phyloP scores from a whole-genome alignment of 2,113 vertebrate genomes.

The Suricata suricatta region DNA sequence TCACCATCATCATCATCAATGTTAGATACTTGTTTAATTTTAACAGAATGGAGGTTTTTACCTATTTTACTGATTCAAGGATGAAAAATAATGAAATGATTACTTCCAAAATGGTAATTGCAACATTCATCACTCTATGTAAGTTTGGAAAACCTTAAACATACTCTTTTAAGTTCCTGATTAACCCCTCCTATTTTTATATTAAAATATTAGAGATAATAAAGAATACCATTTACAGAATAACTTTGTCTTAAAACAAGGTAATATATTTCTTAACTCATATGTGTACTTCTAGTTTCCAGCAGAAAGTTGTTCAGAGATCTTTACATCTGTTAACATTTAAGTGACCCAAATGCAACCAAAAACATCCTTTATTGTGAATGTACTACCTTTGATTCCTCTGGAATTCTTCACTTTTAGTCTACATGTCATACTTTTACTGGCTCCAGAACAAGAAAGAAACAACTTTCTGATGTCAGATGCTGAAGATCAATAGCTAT shows the following conservation, averaged over 20 bases:
- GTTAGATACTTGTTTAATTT: background rate
- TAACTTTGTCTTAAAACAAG: slow-evolving; percentile 61
- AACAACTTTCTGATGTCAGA: slow-evolving; percentile 80
- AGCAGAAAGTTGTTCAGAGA: slow-evolving; percentile 63
- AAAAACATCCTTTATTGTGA: background rate
- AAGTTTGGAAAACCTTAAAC: background rate
- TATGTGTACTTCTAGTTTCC: slow-evolving; percentile 59
- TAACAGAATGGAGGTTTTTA: background rate
- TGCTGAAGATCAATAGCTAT: slow-evolving; percentile 88
- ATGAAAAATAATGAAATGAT: background rate
- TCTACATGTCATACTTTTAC: slow-evolving; percentile 68
- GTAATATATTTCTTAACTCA: background rate
- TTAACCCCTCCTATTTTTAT: background rate
- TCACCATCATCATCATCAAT: background rate
- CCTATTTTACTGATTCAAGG: background rate
- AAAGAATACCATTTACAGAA: slow-evolving; percentile 30
- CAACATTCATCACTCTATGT: background rate
- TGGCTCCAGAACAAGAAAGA: slow-evolving; percentile 75
- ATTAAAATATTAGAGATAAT: background rate
- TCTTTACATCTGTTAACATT: background rate
- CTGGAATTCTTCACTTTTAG: slow-evolving; percentile 78
- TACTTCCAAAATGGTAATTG: background rate
- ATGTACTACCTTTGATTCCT: slow-evolving; percentile 61
- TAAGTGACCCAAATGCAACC: background rate
- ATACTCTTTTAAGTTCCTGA: background rate